Conservation (phyloP, 2,797 vertebrate genomes). For the Alfaro cultratus region DNA sequence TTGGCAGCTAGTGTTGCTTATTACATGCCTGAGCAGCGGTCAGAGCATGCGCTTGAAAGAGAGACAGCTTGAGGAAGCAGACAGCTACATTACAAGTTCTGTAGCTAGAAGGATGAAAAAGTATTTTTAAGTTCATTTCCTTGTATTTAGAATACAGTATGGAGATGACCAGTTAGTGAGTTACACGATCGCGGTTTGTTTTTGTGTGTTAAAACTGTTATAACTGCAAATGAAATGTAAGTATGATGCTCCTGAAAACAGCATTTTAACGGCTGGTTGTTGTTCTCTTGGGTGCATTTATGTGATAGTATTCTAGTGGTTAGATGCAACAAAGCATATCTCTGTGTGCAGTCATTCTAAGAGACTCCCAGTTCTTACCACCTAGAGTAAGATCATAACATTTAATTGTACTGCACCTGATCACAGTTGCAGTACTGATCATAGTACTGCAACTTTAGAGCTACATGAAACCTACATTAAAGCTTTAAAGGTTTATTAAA, state of each 20-base stretch:
- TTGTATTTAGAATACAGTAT: constrained; percentile 10
- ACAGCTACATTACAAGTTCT: neutral
- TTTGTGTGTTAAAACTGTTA: constrained; percentile 9
- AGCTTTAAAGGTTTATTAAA: neutral
- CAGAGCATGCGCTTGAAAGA: constrained; percentile 12
- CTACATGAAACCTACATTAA: neutral
- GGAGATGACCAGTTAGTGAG: constrained; percentile 27
- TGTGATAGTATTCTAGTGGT: constrained; percentile 3
- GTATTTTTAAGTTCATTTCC: constrained; percentile 23
- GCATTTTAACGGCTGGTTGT: constrained; percentile 27
- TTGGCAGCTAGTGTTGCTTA: constrained; percentile 46
- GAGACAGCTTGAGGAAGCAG: constrained; percentile 1
- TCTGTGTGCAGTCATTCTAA: neutral
- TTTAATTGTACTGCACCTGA: neutral
- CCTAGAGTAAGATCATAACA: neutral
- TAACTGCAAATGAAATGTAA: constrained; percentile 31
- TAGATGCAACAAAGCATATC: constrained; percentile 3
- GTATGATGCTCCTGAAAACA: constrained; percentile 12
- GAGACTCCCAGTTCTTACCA: neutral
- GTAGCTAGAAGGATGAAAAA: neutral
- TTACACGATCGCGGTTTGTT: constrained; percentile 27
- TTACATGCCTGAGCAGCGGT: constrained; percentile 46
- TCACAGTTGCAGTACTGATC: neutral
- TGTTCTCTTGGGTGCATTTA: constrained; percentile 17
- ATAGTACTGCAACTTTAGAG: too few species aligned